Evolutionary conservation across 2,888 invertebrate species (phyloP).

Genomic region (Leptura quadrifasciata): DNA sequence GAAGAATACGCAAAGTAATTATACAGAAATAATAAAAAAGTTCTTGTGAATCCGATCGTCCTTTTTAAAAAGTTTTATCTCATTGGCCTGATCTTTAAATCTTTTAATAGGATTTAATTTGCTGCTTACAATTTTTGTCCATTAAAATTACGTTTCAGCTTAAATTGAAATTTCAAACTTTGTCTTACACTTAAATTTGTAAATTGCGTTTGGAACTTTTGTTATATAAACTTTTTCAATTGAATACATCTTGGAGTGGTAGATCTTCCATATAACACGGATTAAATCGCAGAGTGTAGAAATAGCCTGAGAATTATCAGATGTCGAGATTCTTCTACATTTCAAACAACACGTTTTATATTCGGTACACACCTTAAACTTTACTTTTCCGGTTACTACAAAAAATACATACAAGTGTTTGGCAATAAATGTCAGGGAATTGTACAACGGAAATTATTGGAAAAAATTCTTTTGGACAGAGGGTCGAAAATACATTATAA

Average conservation of each 20-base stretch:
- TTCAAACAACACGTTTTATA: neutral
- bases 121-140: slow-evolving; percentile 41
- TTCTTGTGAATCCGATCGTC: slow-evolving; percentile 5
- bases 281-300: slow-evolving; percentile 15
- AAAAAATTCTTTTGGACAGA: no score
- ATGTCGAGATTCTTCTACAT: neutral
- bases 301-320: neutral
- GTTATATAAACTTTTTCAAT: slow-evolving; percentile 39
- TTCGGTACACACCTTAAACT: no score
- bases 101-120: slow-evolving; percentile 33
- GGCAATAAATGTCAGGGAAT: no score
- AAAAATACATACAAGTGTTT: no score
- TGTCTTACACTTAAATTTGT: slow-evolving; percentile 26
- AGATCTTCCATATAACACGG: slow-evolving; percentile 13
- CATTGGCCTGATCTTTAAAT: slow-evolving; percentile 21
- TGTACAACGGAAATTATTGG: no score
- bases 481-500: no score
- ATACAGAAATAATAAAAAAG: slow-evolving; percentile 16
- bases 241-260: slow-evolving; percentile 22
- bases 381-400: no score
- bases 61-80: slow-evolving; percentile 23
- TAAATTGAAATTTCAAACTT: slow-evolving; percentile 35
- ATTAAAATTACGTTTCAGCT: slow-evolving; percentile 33
- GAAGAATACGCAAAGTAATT: neutral
- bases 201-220: slow-evolving; percentile 37